Conservation (phyloP, 2,113 vertebrate species). For the Nasalis larvatus region DNA sequence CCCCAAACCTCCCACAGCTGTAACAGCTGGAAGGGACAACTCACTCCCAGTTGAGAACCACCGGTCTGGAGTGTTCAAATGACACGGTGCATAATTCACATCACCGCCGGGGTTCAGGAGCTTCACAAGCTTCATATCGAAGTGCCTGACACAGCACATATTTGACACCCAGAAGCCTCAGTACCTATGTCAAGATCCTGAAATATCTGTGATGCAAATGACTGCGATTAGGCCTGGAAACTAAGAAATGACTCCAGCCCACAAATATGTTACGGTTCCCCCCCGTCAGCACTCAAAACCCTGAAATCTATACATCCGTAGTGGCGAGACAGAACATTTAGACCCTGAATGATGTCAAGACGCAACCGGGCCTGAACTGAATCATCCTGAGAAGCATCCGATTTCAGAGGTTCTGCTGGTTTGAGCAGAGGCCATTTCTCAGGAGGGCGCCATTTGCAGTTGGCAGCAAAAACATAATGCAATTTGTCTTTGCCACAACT, state of each 20-base stretch:
- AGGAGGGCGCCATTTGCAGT: not conserved
- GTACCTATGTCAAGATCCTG: not conserved
- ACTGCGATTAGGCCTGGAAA: not conserved
- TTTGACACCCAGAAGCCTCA: accelerated
- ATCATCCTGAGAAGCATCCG: not conserved
- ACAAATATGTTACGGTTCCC: not conserved
- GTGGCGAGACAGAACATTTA: not conserved
- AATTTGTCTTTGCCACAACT: not conserved
- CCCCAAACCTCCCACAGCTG: too few relatives aligned
- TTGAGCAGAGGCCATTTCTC: not conserved
- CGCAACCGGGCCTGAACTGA: not conserved
- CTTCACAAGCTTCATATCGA: too few relatives aligned
- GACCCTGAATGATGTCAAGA: constrained; percentile 33
- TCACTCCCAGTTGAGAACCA: not conserved
- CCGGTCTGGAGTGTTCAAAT: not conserved
- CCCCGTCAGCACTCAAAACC: not conserved
- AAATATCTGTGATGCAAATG: not conserved
- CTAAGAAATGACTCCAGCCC: constrained; percentile 31
- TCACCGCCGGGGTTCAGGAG: not conserved
- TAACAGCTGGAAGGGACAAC: not conserved
- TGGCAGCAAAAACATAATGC: not conserved
- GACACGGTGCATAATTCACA: accelerated
- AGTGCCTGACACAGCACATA: not conserved
- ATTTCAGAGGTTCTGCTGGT: not conserved
- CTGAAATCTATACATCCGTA: not conserved